A percentile compares a stretch with the other conserved stretches of the same genome.
Evolutionary conservation across 2,888 invertebrate genomes (phyloP).

Genomic region (Steinernema scapterisci): DNA sequence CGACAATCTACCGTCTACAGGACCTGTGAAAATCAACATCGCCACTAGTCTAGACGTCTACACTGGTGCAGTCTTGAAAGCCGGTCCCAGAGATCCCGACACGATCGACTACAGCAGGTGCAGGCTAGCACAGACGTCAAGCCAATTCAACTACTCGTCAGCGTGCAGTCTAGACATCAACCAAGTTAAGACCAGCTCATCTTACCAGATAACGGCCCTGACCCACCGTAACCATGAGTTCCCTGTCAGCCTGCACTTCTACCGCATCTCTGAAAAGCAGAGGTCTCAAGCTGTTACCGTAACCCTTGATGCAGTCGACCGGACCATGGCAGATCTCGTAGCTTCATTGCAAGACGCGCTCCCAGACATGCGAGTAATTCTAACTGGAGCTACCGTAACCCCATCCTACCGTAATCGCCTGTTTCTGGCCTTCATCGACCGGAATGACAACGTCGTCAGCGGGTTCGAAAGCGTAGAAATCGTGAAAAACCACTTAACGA

Average conservation of each 20-base stretch:
- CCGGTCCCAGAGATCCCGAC: background rate
- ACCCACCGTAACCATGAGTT: background rate
- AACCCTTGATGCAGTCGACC: constrained; percentile 3
- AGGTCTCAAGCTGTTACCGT: background rate
- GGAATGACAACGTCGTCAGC: background rate
- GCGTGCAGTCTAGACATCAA: background rate
- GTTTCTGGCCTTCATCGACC: constrained; percentile 8
- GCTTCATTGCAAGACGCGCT: background rate
- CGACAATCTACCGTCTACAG: constrained; percentile 7
- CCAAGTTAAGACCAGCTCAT: background rate
- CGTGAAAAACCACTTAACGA: background rate
- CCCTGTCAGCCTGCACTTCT: background rate
- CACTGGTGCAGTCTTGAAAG: background rate
- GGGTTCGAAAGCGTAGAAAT: constrained; percentile 12
- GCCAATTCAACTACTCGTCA: constrained; percentile 3
- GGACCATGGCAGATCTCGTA: background rate
- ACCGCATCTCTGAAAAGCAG: background rate
- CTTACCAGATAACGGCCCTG: background rate
- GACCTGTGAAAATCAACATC: background rate
- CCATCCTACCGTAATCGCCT: constrained; percentile 18
- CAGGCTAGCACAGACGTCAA: background rate
- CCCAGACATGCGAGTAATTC: constrained; percentile 8
- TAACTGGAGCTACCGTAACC: background rate
- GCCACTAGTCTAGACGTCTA: background rate
- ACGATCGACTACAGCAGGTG: constrained; percentile 9